Conservation (phyloP, 2,888 invertebrate species). For the Fabriciana adippe region DNA sequence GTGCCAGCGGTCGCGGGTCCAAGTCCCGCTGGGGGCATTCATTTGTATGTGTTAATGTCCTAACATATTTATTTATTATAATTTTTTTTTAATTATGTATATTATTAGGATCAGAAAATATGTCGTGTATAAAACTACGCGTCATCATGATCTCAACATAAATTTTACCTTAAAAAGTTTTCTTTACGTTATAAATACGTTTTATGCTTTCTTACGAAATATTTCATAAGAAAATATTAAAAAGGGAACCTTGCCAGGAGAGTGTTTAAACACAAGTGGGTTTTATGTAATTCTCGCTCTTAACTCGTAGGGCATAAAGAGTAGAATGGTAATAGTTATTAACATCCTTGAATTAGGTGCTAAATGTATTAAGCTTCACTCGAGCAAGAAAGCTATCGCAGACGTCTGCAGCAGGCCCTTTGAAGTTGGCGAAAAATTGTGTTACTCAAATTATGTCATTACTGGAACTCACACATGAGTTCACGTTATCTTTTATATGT, state of each 20-base stretch:
- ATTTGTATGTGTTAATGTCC: too few species aligned
- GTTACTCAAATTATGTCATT: conserved; percentile 16
- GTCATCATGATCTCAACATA: neutral
- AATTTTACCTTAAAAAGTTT: neutral
- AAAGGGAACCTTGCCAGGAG: conserved; percentile 27
- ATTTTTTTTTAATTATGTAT: too few species aligned
- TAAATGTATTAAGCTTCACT: conserved; percentile 26
- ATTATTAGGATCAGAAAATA: too few species aligned
- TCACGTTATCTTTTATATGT: too few species aligned
- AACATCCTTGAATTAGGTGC: conserved; percentile 18
- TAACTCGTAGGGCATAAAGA: neutral
- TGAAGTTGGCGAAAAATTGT: conserved; percentile 29
- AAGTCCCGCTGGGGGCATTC: too few species aligned
- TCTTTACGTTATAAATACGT: conserved; percentile 20
- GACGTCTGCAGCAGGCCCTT: conserved; percentile 22
- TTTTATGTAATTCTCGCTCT: conserved; percentile 3
- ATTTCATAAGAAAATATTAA: conserved; percentile 31
- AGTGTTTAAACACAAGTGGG: conserved; percentile 29
- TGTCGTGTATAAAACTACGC: too few species aligned
- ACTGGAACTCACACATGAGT: too few species aligned
- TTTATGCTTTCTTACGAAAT: conserved; percentile 24
- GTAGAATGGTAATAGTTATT: conserved; percentile 3
- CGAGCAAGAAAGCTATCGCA: conserved; percentile 25
- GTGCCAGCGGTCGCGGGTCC: too few species aligned
- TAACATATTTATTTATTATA: too few species aligned